Base-by-base conservation (phyloP, 2,888 invertebrate genomes). In the Acanthosepion esculentum region DNA sequence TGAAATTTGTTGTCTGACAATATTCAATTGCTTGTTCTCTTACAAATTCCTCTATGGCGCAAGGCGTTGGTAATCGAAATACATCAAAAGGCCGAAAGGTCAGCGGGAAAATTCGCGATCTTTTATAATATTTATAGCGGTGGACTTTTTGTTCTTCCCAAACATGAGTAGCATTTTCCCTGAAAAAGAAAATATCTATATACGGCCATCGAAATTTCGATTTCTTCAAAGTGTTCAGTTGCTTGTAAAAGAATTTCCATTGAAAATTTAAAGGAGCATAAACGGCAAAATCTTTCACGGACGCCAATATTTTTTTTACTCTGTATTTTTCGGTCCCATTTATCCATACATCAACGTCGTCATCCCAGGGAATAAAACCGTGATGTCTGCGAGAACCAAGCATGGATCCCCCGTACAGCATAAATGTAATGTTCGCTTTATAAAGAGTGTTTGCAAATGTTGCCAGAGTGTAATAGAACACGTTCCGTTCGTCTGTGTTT, bases 211-310 rank as follows among this genome's bases (percentile, higher is more conserved):
- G 78, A n/a, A 78, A 78, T 8, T n/a, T 78, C 10, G 1, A 12
- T 18, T 15, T 15, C 29, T 78, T n/a, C n/a, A 78, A 18, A 0
- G 78, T 78, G 1, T n/a, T 78, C 78, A 78, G n/a, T 1, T 78
- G n/a, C n/a, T 78, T 78, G n/a, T 78, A 78, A 78, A 78, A 64
- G 10, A 78, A 78, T 78, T 78, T 78, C 78, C 78, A 78, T n/a
- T 78, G 78, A 10, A 78, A 78, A n/a, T 78, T 78, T 10, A 7
- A n/a, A 6, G 78, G n/a, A 4, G n/a, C n/a, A n/a, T 23, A 78
- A 12, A 78, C 78, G 0, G 29, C 78, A 8, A 78, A 78, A 8
- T 10, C 78, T 6, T 78, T 4, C 29, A 78, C 78, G 12, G 78
- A 78, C 8, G 12, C n/a, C n/a, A 78, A 78, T 8, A 78, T n/a